These are phyloP conservation scores for Aselliscus stoliczkanus DNA, from an alignment of 2,797 vertebrate genomes.

Conservation along the genomic window DNA sequence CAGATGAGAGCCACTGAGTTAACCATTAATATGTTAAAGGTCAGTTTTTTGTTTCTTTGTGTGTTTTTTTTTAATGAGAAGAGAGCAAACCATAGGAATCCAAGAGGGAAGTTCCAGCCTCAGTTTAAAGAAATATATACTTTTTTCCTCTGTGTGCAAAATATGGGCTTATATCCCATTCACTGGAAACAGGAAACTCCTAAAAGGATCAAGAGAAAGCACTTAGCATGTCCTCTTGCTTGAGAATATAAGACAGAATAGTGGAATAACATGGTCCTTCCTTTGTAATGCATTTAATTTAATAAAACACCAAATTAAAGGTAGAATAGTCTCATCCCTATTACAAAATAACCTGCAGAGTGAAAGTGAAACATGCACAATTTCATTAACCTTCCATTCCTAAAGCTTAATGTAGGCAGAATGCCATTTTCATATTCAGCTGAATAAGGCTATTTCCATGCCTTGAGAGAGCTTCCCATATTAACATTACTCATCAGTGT, in stretches of 20 bases:
- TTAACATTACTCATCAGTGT: constrained; percentile 44
- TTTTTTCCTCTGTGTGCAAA: constrained; percentile 13
- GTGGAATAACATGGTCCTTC: constrained; percentile 69
- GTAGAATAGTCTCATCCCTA: constrained; percentile 57
- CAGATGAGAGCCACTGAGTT: background rate
- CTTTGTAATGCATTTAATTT: constrained; percentile 69
- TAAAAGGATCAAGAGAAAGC: constrained; percentile 39
- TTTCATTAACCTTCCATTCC: constrained; percentile 70
- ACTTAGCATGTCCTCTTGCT: constrained; percentile 35
- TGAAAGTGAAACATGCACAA: constrained; percentile 70
- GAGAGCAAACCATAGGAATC: background rate
- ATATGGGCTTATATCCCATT: background rate
- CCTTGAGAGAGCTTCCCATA: constrained; percentile 34
- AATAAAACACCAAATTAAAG: constrained; percentile 71
- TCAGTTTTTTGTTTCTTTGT: background rate
- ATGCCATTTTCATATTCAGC: constrained; percentile 39
- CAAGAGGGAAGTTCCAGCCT: background rate
- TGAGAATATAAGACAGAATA: constrained; percentile 38
- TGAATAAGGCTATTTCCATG: constrained; percentile 32
- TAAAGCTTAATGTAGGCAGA: constrained; percentile 61
- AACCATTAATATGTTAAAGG: background rate
- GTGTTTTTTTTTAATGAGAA: background rate
- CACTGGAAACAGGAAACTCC: constrained; percentile 26
- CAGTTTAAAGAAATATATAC: constrained; percentile 11
- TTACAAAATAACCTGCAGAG: constrained; percentile 65